Evolutionary conservation across 1,140 invertebrate species (phyloP).

Genomic region (Caerostris darwini): DNA sequence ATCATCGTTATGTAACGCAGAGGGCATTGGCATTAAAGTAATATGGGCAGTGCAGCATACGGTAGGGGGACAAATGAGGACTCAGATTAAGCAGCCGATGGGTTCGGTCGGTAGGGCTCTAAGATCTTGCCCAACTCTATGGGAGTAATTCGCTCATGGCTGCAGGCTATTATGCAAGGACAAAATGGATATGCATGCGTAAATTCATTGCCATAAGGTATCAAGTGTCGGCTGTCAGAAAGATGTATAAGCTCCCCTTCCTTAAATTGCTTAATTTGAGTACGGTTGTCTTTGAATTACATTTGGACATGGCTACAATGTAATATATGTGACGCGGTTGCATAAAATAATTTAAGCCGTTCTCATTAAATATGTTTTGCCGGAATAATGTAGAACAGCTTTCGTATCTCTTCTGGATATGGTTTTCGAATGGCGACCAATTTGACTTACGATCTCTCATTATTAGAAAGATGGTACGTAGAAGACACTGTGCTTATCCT

Average conservation of each 20-base stretch:
- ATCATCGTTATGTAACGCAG: conserved; percentile 52
- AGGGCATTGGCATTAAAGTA: conserved; percentile 58
- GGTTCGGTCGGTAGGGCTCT: background rate
- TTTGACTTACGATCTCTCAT: no score
- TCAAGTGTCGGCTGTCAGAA: background rate
- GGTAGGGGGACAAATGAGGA: background rate
- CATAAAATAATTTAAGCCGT: no score
- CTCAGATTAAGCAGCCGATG: conserved; percentile 4
- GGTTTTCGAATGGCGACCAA: no score
- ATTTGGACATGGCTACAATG: no score
- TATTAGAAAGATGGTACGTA: no score
- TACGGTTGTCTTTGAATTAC: no score
- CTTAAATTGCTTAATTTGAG: no score
- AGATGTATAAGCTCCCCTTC: no score
- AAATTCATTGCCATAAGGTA: background rate
- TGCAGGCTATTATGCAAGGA: background rate
- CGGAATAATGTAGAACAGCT: no score
- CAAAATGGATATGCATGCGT: background rate
- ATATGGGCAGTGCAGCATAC: conserved; percentile 41
- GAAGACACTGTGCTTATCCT: background rate
- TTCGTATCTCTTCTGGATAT: no score
- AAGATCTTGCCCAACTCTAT: background rate
- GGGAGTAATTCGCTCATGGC: background rate
- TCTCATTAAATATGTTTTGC: no score
- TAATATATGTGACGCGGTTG: no score